Conservation (phyloP, 2,888 invertebrate genomes). For the Calliopum simillimum region DNA sequence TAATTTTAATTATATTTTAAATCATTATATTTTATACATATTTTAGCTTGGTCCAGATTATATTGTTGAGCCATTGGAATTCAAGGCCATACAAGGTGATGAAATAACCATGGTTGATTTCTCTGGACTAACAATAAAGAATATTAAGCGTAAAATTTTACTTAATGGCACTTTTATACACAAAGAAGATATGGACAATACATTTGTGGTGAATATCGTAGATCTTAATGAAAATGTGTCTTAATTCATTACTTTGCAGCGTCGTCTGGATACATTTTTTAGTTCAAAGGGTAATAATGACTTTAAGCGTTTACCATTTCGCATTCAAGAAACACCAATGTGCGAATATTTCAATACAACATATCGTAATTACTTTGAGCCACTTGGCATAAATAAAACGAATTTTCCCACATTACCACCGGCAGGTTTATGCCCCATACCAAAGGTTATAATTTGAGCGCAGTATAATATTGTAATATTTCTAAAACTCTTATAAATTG, state of each 20-base stretch:
- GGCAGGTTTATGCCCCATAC: slow-evolving; percentile 39
- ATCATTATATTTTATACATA: no score
- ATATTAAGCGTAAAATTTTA: background rate
- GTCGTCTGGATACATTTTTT: background rate
- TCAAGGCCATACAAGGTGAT: background rate
- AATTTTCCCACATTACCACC: slow-evolving; percentile 38
- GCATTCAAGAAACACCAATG: background rate
- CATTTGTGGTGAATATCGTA: slow-evolving; percentile 1
- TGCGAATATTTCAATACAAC: slow-evolving; percentile 35
- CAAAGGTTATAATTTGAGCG: slow-evolving; percentile 32
- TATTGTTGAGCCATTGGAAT: background rate
- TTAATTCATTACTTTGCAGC: background rate
- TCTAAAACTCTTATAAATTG: background rate
- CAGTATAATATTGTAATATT: background rate
- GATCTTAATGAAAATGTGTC: no score
- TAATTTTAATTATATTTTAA: no score
- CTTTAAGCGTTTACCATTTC: slow-evolving; percentile 3
- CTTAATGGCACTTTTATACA: background rate
- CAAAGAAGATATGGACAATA: background rate
- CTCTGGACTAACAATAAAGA: background rate
- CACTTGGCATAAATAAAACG: slow-evolving; percentile 16
- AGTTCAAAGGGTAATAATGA: background rate
- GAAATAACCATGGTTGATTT: background rate
- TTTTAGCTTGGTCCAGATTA: no score
- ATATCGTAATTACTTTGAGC: slow-evolving; percentile 31